phyloP scores from a whole-genome alignment of 2,888 invertebrate species.

The Meloe dianella region DNA sequence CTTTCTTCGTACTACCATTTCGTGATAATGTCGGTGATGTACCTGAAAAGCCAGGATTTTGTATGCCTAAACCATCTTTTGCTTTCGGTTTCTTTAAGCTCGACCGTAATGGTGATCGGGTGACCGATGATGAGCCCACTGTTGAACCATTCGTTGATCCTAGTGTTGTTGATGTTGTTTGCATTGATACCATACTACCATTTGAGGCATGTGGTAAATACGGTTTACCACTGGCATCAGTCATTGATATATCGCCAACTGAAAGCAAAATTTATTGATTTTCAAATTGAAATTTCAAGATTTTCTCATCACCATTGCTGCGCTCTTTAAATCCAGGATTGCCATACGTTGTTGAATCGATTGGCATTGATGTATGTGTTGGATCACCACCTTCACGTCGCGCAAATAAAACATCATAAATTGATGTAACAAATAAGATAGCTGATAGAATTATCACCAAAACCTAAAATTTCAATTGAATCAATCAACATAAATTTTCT shows the following conservation, averaged over 20 bases:
- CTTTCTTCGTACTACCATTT: slow-evolving; percentile 89
- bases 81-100: slow-evolving; percentile 76
- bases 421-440: slow-evolving; percentile 75
- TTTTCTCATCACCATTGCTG: slow-evolving; percentile 58
- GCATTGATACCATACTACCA: slow-evolving; percentile 76
- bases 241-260: slow-evolving; percentile 73
- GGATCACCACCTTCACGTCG: slow-evolving; percentile 81
- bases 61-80: slow-evolving; percentile 77
- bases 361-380: slow-evolving; percentile 63
- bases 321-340: slow-evolving; percentile 85
- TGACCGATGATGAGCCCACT: slow-evolving; percentile 60
- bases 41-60: slow-evolving; percentile 84
- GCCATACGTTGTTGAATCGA: slow-evolving; percentile 77
- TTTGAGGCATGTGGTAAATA: slow-evolving; percentile 65
- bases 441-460: slow-evolving; percentile 78
- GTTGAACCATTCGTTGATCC: slow-evolving; percentile 66
- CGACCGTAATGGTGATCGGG: slow-evolving; percentile 72
- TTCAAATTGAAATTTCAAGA: background rate
- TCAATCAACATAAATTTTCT: background rate
- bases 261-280: background rate
- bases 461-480: slow-evolving; percentile 66
- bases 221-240: slow-evolving; percentile 85
- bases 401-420: slow-evolving; percentile 82
- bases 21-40: slow-evolving; percentile 83
- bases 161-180: slow-evolving; percentile 71